Evolutionary conservation across 1,140 invertebrate genomes (phyloP), one percentile per base, ranked within the genome.

Genomic region (Trichomalopsis sarcophagae): DNA sequence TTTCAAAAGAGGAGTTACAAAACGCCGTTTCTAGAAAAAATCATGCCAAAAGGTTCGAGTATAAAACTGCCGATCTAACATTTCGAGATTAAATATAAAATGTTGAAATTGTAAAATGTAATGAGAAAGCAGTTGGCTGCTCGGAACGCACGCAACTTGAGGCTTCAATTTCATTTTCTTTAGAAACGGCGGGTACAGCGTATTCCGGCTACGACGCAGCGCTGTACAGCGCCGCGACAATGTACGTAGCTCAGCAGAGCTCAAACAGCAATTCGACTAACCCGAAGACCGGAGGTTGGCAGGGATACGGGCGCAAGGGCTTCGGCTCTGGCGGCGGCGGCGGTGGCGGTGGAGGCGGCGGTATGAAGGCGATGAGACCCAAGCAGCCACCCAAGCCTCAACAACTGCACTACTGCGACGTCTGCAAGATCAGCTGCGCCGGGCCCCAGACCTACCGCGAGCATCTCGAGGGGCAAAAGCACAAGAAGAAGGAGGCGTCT

Each of bases 391-490:
- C 97, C 1, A 98, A 98, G 89, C 97, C 97, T 21, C 97, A 98
- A 90, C 97, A 98, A 90, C 94, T 98, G 76, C 97, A 98, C 92
- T 99, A 98, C 92, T 99, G 98, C 91, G 98, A 99, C 92, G 97
- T 99, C 6, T 99, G 99, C 93, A 99, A 99, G 91, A 99, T 99
- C 89, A 99, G 98, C 87, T 99, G 98, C 94, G 98, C 98, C 87
- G 98, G 98, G 1, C 97, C 97, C 2, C 97, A 97, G 94, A 99
- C 98, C 0, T 99, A 99, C 92, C 95, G 98, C 81, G 99, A 99
- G 92, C 99, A 99, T 95, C 94, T 99, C 86, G 98, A 99, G 92
- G 99, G 99, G 0, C 98, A 99, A 93, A 99, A 99, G 91, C 99
- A 99, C 93, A 99, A 99, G 94, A 99, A 99, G 94, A 99, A 99